Evolutionary conservation across 2,888 invertebrate species (phyloP).

Genomic region (Bellardia pandia): DNA sequence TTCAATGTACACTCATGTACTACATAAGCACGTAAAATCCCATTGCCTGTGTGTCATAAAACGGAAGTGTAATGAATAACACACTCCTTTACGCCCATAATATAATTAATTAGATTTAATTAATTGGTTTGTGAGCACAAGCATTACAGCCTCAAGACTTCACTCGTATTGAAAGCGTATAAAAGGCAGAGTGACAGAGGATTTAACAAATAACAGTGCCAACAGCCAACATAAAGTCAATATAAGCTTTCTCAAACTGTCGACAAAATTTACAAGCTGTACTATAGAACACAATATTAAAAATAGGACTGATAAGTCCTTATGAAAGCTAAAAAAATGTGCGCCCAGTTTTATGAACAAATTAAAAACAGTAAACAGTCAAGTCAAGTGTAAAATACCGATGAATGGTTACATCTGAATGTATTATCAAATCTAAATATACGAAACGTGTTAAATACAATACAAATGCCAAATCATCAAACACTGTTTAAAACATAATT

Average conservation of each 20-base stretch:
- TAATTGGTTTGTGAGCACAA: background rate
- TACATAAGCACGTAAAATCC: background rate
- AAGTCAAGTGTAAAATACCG: no score
- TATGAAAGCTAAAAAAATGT: no score
- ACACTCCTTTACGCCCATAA: background rate
- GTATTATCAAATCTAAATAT: no score
- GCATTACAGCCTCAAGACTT: background rate
- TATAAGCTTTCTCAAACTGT: no score
- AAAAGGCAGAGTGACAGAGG: background rate
- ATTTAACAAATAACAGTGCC: background rate
- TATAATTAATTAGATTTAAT: conserved; percentile 9
- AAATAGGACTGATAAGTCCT: no score
- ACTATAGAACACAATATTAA: no score
- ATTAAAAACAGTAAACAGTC: no score
- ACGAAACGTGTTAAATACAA: no score
- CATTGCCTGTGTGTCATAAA: background rate
- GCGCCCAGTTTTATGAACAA: no score
- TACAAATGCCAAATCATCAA: background rate
- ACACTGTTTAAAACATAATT: background rate
- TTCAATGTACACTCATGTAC: background rate
- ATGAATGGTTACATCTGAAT: no score
- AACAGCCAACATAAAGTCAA: background rate
- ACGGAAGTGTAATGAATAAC: background rate
- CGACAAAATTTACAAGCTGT: no score
- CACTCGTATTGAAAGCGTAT: background rate